Conservation (phyloP, 2,113 vertebrate genomes). For the Holacanthus passer region DNA sequence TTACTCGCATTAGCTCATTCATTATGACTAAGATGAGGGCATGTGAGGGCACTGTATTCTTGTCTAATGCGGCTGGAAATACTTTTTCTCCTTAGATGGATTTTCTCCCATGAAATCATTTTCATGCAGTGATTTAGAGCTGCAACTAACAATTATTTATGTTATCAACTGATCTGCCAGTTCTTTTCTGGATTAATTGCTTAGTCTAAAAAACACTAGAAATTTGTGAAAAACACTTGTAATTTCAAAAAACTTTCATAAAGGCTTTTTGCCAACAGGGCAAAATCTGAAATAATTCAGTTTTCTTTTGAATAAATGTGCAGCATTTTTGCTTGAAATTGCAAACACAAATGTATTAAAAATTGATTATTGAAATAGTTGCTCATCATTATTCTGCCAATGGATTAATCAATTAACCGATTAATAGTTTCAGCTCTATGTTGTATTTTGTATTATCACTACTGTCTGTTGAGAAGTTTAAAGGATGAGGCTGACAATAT, state of each 20-base stretch:
- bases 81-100: background rate
- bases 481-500: background rate
- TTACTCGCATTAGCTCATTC: conserved; percentile 1
- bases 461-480: conserved; percentile 11
- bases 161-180: background rate
- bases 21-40: background rate
- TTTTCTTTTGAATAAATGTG: background rate
- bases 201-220: background rate
- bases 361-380: background rate
- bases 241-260: background rate
- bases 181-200: background rate
- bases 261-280: background rate
- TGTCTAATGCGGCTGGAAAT: background rate
- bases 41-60: no score
- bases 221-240: background rate
- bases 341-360: background rate
- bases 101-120: background rate
- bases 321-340: background rate
- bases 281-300: background rate
- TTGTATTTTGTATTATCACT: background rate
- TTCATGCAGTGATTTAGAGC: background rate
- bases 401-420: background rate
- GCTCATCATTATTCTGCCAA: background rate
- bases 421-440: background rate
- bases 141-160: background rate